Conservation (phyloP, 2,888 invertebrate species). For the Erannis defoliaria region DNA sequence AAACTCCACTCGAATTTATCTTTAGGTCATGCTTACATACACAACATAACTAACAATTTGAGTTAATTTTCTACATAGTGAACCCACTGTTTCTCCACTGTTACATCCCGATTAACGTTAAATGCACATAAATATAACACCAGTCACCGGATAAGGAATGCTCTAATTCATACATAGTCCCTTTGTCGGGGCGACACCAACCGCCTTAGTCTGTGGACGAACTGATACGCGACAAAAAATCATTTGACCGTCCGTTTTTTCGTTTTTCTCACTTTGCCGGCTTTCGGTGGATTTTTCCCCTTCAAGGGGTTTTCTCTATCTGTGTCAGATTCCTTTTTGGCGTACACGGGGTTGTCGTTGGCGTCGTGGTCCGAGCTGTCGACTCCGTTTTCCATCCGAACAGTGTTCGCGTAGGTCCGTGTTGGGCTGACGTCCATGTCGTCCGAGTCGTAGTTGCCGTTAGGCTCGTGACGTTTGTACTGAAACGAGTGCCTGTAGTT, state of each 20-base stretch:
- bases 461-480: slow-evolving; percentile 66
- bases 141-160: slow-evolving; percentile 75
- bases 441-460: slow-evolving; percentile 76
- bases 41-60: slow-evolving; percentile 4
- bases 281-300: slow-evolving; percentile 59
- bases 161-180: slow-evolving; percentile 51
- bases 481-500: slow-evolving; percentile 63
- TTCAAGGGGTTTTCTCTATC: slow-evolving; percentile 70
- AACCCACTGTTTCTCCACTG: background rate
- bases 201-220: slow-evolving; percentile 73
- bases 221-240: slow-evolving; percentile 79
- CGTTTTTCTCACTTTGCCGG: slow-evolving; percentile 71
- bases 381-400: slow-evolving; percentile 73
- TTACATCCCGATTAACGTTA: slow-evolving; percentile 47
- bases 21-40: background rate
- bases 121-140: slow-evolving; percentile 69
- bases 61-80: slow-evolving; percentile 18
- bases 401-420: slow-evolving; percentile 58
- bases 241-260: slow-evolving; percentile 80
- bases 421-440: slow-evolving; percentile 65
- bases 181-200: slow-evolving; percentile 52
- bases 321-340: slow-evolving; percentile 54
- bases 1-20: background rate
- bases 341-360: slow-evolving; percentile 66
- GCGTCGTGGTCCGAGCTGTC: slow-evolving; percentile 76